Conservation (phyloP, 2,113 vertebrate genomes). For the Pterophyllum scalare region DNA sequence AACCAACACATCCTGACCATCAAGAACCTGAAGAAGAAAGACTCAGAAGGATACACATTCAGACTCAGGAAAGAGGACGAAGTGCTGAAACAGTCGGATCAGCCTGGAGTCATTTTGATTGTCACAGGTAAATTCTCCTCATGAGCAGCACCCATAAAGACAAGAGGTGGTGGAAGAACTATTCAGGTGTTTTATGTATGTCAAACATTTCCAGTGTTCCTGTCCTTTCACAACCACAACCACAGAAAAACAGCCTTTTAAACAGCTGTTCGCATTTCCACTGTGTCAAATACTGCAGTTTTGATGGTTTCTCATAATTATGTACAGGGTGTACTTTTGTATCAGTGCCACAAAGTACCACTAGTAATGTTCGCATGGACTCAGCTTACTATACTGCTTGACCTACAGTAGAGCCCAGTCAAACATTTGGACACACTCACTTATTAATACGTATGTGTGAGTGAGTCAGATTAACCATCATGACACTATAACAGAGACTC, state of each 20-base stretch:
- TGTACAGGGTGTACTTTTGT: too few species aligned
- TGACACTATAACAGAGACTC: not conserved
- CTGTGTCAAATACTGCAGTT: too few species aligned
- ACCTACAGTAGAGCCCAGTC: not conserved
- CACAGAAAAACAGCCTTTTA: too few species aligned
- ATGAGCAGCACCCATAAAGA: not conserved
- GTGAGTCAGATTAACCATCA: not conserved
- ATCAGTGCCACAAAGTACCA: not conserved
- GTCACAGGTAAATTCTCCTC: constrained; percentile 11
- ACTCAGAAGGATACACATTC: constrained; percentile 17
- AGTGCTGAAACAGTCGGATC: not conserved
- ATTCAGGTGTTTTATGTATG: not conserved
- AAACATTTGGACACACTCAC: too few species aligned
- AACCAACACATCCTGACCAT: not conserved
- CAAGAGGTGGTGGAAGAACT: not conserved
- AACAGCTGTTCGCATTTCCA: too few species aligned
- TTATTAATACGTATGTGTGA: too few species aligned
- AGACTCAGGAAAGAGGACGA: fast-evolving
- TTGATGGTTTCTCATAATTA: too few species aligned
- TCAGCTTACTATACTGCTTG: not conserved
- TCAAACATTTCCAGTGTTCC: not conserved
- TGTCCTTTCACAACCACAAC: too few species aligned
- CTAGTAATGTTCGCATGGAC: fast-evolving
- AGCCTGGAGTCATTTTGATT: not conserved
- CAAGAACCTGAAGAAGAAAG: not conserved